Evolutionary conservation across 2,888 invertebrate species (phyloP).

Genomic region (Stenotaenia linearis): DNA sequence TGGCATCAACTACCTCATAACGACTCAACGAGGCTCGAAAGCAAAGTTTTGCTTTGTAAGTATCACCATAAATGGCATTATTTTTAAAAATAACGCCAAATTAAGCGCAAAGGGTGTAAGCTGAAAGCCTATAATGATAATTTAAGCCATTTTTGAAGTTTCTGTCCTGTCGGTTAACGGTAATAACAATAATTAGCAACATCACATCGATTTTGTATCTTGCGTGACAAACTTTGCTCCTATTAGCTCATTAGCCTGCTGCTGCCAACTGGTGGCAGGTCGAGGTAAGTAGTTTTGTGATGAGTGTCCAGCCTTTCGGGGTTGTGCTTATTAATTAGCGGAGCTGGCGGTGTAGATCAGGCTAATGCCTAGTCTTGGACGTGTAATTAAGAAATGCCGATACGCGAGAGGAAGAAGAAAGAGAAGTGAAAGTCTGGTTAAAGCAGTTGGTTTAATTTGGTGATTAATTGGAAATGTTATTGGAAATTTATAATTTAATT

Average conservation of each 20-base stretch:
- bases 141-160: conserved; percentile 11
- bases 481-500: too few relatives aligned
- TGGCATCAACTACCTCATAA: conserved; percentile 77
- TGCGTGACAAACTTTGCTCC: background rate
- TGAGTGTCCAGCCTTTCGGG: background rate
- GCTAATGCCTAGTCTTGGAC: background rate
- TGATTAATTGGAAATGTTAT: too few relatives aligned
- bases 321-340: background rate
- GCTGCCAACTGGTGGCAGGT: conserved; percentile 2
- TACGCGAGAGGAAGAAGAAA: background rate
- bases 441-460: too few relatives aligned
- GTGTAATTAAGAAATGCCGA: conserved; percentile 19
- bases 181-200: conserved; percentile 24
- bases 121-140: background rate
- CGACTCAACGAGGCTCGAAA: conserved; percentile 42
- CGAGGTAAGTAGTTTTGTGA: background rate
- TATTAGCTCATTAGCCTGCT: conserved; percentile 1
- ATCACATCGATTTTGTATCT: background rate
- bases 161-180: background rate
- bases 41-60: conserved; percentile 36
- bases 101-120: background rate
- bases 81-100: background rate
- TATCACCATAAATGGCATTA: background rate
- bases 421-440: background rate
- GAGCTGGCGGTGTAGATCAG: background rate